A percentile compares a stretch with the other conserved stretches of the same genome.
phyloP scores from a whole-genome alignment of 2,888 invertebrate species.

The Alentia gelatinosa region DNA sequence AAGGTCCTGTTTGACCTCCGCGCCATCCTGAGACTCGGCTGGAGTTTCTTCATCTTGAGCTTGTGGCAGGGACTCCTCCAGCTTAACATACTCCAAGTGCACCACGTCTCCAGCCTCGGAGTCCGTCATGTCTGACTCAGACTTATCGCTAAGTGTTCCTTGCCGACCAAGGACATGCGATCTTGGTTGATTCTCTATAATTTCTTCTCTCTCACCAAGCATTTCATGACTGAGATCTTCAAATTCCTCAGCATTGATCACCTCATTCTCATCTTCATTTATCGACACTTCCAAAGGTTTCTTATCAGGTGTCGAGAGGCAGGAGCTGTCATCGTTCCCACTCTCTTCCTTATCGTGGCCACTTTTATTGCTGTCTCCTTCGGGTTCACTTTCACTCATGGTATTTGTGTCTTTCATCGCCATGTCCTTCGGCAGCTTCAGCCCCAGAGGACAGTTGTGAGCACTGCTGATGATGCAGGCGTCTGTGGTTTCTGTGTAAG shows the following conservation, averaged over 20 bases:
- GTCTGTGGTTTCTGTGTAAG: slow-evolving; percentile 70
- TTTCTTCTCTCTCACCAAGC: not conserved
- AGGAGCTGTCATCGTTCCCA: slow-evolving; percentile 27
- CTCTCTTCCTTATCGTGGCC: not conserved
- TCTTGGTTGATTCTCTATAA: not conserved
- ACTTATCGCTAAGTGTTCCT: not conserved
- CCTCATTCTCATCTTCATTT: not conserved
- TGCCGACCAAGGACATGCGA: not conserved
- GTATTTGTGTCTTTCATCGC: not conserved
- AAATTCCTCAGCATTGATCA: not conserved
- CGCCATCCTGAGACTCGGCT: not conserved
- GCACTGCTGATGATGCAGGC: slow-evolving; percentile 69
- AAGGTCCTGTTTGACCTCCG: not conserved
- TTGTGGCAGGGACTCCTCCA: slow-evolving; percentile 5
- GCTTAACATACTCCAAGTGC: slow-evolving; percentile 31
- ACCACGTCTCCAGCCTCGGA: slow-evolving; percentile 25
- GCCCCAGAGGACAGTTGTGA: slow-evolving; percentile 67
- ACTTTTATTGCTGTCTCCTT: slow-evolving; percentile 21
- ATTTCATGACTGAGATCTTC: not conserved
- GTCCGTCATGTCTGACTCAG: slow-evolving; percentile 48
- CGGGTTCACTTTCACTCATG: not conserved
- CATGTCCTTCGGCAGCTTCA: slow-evolving; percentile 43
- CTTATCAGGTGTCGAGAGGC: not conserved
- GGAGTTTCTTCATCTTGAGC: no score
- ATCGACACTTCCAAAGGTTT: slow-evolving; percentile 8